A percentile compares a stretch with the other conserved stretches of the same genome.
These are phyloP conservation scores for Hyperoplus lanceolatus DNA, from an alignment of 2,797 vertebrate species.

Conservation along the genomic window DNA sequence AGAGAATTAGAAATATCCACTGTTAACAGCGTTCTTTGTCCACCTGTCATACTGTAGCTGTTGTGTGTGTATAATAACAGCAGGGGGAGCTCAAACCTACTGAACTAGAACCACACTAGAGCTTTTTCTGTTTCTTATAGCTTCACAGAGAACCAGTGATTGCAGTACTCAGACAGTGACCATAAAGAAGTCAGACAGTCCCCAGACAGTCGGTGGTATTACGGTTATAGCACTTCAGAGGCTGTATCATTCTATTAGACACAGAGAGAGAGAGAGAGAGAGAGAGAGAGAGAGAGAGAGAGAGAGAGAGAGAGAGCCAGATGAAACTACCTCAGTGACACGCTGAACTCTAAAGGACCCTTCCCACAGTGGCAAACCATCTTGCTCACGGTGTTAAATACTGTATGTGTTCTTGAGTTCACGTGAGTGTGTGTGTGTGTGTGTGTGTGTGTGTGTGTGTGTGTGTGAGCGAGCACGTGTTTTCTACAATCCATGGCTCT, in stretches of 20 bases:
- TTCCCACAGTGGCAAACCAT: conserved; percentile 15
- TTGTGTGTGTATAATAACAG: conserved; percentile 39
- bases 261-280: background rate
- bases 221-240: conserved; percentile 46
- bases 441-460: no score
- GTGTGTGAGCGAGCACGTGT: background rate
- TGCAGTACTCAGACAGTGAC: conserved; percentile 65
- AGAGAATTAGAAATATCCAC: background rate
- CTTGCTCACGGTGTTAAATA: conserved; percentile 44
- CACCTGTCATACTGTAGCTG: background rate
- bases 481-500: background rate
- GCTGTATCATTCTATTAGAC: conserved; percentile 45
- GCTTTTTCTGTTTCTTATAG: conserved; percentile 4
- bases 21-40: background rate
- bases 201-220: conserved; percentile 31
- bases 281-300: no score
- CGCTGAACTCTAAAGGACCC: conserved; percentile 69
- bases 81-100: conserved; percentile 66
- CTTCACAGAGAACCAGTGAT: conserved; percentile 24
- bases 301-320: background rate
- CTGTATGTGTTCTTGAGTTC: conserved; percentile 38
- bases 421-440: background rate
- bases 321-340: conserved; percentile 52
- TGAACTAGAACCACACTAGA: background rate
- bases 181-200: conserved; percentile 67